These are phyloP conservation scores for Byasa hedistus DNA, from an alignment of 2,888 invertebrate genomes.

Conservation along the genomic window DNA sequence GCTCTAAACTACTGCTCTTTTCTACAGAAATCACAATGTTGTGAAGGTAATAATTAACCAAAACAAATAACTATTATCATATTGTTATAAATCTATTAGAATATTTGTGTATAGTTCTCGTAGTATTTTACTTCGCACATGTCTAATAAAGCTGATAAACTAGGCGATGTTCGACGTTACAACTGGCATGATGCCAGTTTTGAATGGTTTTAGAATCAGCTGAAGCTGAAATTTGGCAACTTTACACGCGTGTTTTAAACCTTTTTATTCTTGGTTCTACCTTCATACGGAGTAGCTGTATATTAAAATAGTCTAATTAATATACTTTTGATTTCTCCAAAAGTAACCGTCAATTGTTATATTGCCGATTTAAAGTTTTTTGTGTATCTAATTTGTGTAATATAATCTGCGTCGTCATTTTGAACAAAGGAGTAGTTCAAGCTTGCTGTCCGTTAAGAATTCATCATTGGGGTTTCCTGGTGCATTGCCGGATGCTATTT, in stretches of 20 bases:
- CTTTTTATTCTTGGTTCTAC: constrained; percentile 65
- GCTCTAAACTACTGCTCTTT: too few relatives aligned
- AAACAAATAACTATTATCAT: background rate
- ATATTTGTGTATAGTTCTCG: background rate
- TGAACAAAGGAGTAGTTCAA: constrained; percentile 53
- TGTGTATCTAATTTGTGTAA: background rate
- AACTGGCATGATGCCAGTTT: constrained; percentile 49
- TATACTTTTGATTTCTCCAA: background rate
- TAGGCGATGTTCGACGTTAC: constrained; percentile 27
- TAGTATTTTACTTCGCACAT: constrained; percentile 5
- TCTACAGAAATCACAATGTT: too few relatives aligned
- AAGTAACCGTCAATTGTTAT: background rate
- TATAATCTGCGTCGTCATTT: constrained; percentile 26
- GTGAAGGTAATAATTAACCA: too few relatives aligned
- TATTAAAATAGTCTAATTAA: constrained; percentile 9
- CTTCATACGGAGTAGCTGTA: constrained; percentile 52
- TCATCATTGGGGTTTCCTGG: constrained; percentile 69
- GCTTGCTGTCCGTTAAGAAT: constrained; percentile 50
- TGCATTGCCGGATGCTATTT: constrained; percentile 78
- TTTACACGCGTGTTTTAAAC: constrained; percentile 45
- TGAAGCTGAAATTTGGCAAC: constrained; percentile 67
- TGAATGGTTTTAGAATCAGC: constrained; percentile 64
- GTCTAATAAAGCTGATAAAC: constrained; percentile 3
- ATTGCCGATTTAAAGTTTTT: background rate
- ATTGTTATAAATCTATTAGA: background rate